phyloP scores from a whole-genome alignment of 2,888 invertebrate species.

The Piscicola geometra region DNA sequence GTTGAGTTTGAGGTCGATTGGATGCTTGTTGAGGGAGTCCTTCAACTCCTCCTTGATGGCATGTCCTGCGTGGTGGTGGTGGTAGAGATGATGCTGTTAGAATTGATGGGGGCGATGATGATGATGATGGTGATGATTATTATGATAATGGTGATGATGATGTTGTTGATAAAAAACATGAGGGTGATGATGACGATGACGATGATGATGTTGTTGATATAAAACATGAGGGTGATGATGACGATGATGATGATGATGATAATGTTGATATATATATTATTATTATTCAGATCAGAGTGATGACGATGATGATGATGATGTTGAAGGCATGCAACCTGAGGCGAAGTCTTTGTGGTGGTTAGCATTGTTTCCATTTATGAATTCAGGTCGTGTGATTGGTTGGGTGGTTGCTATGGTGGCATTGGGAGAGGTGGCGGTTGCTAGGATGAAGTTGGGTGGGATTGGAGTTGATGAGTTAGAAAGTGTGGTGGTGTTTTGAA shows the following conservation, averaged over 20 bases:
- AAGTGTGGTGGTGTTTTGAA: too few species aligned
- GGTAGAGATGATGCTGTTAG: conserved; percentile 22
- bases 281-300: neutral
- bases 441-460: too few species aligned
- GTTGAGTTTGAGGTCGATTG: neutral
- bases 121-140: conserved; percentile 29
- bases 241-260: conserved; percentile 9
- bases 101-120: conserved; percentile 30
- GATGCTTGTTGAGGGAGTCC: conserved; percentile 11
- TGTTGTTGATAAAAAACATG: conserved; percentile 28
- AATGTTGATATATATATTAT: neutral
- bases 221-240: neutral
- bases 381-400: neutral
- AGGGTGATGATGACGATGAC: conserved; percentile 27
- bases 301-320: conserved; percentile 11
- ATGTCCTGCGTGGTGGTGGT: neutral
- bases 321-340: neutral
- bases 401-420: neutral
- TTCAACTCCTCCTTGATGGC: neutral
- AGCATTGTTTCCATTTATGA: neutral
- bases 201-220: conserved; percentile 27
- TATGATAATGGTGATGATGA: conserved; percentile 29
- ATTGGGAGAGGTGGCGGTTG: neutral
- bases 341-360: conserved; percentile 15
- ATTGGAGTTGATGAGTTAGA: too few species aligned